Evolutionary conservation across 2,888 invertebrate genomes (phyloP), one percentile per base, ranked within the genome.

Genomic region (Dryobota labecula): DNA sequence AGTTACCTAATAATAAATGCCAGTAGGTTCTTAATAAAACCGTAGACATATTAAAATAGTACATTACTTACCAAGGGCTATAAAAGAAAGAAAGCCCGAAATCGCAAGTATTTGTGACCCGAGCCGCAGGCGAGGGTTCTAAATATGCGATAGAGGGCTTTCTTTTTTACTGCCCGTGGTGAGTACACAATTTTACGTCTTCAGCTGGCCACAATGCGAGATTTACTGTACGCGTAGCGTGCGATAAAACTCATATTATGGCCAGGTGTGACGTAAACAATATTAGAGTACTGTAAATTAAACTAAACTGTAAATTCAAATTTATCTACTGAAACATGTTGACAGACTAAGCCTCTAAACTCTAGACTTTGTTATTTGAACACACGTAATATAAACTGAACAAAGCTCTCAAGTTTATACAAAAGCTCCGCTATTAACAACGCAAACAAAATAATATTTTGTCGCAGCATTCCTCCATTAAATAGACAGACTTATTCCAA

Each of bases 401-500:
- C 76, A 76, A 51, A 54, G 71, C 62, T 66, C 62, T 47, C 49
- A 67, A 71, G 65, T 79, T 80, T 76, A 72, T 60, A 64, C 65
- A 67, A 80, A 57, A 47, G 79, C 80, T 80, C 20, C 36, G 71
- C 79, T 76, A 80, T 79, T 80, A 80, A 72, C 72, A 69, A 20
- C n/a, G 56, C 56, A 70, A 80, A 80, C 69, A 79, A 62, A 74
- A 74, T 66, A 56, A 70, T 80, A 69, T 72, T 76, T 71, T 66
- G 76, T 67, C 68, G 41, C 72, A 66, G 51, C 33, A 69, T 49
- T 76, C 65, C 54, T 45, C 66, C 56, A 70, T 78, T 67, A 80
- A 64, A 58, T 65, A 76, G 76, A 67, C 76, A 72, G 76, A 80
- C 80, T 80, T 80, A 80, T 80, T 66, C 51, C 72, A 80, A 80